Evolutionary conservation across 1,140 invertebrate genomes (phyloP).

Genomic region (Drosophila micromelanica): DNA sequence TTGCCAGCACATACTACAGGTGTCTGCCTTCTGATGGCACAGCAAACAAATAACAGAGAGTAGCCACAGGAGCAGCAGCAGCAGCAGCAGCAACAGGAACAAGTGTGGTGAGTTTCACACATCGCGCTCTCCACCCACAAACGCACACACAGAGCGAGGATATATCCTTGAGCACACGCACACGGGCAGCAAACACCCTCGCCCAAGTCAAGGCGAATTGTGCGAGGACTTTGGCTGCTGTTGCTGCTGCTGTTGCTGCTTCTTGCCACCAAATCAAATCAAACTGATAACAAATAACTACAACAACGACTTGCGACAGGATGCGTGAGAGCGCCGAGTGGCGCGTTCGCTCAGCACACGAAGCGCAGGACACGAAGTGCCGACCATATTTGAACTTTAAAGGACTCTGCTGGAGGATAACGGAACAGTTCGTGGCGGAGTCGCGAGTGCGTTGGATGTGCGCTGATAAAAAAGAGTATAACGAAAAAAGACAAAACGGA

Average conservation of each 20-base stretch:
- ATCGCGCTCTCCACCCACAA: slow-evolving; percentile 22
- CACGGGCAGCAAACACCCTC: slow-evolving; percentile 44
- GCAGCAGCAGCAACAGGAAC: slow-evolving; percentile 43
- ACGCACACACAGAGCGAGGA: slow-evolving; percentile 20
- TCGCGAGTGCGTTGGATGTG: slow-evolving; percentile 76
- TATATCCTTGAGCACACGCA: slow-evolving; percentile 50
- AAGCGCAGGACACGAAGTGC: slow-evolving; percentile 19
- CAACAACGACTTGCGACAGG: slow-evolving; percentile 20
- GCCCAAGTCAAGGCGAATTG: slow-evolving; percentile 65
- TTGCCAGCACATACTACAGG: slow-evolving; percentile 61
- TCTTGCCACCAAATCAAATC: slow-evolving; percentile 67
- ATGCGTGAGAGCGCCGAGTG: slow-evolving; percentile 24
- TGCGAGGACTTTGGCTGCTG: slow-evolving; percentile 60
- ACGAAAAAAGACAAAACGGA: not conserved
- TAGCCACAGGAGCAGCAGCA: not conserved
- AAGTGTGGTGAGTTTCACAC: slow-evolving; percentile 60
- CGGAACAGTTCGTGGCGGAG: slow-evolving; percentile 73
- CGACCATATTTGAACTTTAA: slow-evolving; percentile 23
- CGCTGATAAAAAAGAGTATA: slow-evolving; percentile 27
- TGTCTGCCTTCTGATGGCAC: slow-evolving; percentile 37
- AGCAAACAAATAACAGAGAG: slow-evolving; percentile 35
- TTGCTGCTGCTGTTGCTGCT: slow-evolving; percentile 13
- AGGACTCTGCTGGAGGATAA: slow-evolving; percentile 45
- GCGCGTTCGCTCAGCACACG: slow-evolving; percentile 11
- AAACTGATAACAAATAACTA: slow-evolving; percentile 69